A percentile compares a stretch with the other conserved stretches of the same genome.
Conservation (phyloP, 2,888 invertebrate genomes). For the Drosophila longiperda region DNA sequence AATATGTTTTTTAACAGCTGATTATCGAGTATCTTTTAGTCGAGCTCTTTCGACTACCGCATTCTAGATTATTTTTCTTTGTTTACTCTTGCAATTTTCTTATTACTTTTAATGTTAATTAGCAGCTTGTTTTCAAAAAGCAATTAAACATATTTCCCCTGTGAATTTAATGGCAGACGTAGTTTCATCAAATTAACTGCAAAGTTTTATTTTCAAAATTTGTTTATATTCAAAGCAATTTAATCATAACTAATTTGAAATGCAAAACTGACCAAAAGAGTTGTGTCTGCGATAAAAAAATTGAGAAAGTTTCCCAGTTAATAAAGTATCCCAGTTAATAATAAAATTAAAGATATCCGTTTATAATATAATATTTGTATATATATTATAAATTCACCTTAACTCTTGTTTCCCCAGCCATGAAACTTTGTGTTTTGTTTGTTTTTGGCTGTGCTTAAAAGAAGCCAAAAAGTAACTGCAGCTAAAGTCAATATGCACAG, state of each 20-base stretch:
- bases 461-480: slow-evolving; percentile 14
- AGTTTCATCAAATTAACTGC: slow-evolving; percentile 10
- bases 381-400: not conserved
- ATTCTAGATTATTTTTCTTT: not conserved
- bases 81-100: not conserved
- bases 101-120: not conserved
- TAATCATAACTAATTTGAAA: slow-evolving; percentile 16
- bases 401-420: not conserved
- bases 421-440: slow-evolving; percentile 6
- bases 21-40: not conserved
- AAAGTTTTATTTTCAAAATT: not conserved
- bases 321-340: too few relatives aligned
- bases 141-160: slow-evolving; percentile 9
- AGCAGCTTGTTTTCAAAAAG: not conserved
- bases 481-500: slow-evolving; percentile 33
- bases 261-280: not conserved
- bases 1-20: not conserved
- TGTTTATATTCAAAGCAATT: slow-evolving; percentile 1
- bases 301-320: too few relatives aligned
- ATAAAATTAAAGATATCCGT: not conserved
- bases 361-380: not conserved
- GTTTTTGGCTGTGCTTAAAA: not conserved
- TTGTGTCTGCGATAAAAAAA: not conserved
- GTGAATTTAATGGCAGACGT: slow-evolving; percentile 5
- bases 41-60: not conserved